Evolutionary conservation across 2,888 invertebrate genomes (phyloP).

Genomic region (Drosophila siamana): DNA sequence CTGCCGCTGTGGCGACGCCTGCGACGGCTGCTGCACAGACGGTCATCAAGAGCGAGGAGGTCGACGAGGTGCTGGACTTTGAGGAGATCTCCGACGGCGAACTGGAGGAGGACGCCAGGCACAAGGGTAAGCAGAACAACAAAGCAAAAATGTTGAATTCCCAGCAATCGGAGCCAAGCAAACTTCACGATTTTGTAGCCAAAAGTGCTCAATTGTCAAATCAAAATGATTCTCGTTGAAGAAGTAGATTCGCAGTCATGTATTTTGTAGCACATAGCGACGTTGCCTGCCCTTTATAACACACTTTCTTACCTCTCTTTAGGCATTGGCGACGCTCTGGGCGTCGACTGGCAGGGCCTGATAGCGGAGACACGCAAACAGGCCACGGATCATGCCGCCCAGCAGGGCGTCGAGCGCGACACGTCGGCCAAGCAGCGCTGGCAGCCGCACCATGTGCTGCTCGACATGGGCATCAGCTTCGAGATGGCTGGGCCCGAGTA

Average conservation of each 20-base stretch:
- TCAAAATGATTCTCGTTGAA: not conserved
- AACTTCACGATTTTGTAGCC: too few relatives aligned
- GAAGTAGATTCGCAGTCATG: too few relatives aligned
- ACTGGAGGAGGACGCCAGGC: conserved; percentile 93
- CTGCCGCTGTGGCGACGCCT: not conserved
- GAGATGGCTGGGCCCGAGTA: conserved; percentile 91
- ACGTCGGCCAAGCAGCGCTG: conserved; percentile 90
- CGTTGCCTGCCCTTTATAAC: too few relatives aligned
- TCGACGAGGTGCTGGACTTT: conserved; percentile 89
- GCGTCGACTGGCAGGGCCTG: conserved; percentile 97
- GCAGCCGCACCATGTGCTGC: conserved; percentile 92
- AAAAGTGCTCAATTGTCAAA: too few relatives aligned
- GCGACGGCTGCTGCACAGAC: conserved; percentile 60
- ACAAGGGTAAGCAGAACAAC: conserved; percentile 86
- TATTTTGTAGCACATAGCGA: too few relatives aligned
- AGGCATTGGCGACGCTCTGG: conserved; percentile 94
- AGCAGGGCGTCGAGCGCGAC: conserved; percentile 83
- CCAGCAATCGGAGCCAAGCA: too few relatives aligned
- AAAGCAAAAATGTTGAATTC: too few relatives aligned
- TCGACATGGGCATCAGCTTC: conserved; percentile 92
- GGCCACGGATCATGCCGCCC: conserved; percentile 68
- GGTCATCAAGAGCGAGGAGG: conserved; percentile 67
- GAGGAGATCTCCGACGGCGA: conserved; percentile 97
- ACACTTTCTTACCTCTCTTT: conserved; percentile 7
- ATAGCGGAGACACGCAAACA: conserved; percentile 90